Evolutionary conservation across 2,888 invertebrate genomes (phyloP).

Genomic region (Coecobrya sp.): DNA sequence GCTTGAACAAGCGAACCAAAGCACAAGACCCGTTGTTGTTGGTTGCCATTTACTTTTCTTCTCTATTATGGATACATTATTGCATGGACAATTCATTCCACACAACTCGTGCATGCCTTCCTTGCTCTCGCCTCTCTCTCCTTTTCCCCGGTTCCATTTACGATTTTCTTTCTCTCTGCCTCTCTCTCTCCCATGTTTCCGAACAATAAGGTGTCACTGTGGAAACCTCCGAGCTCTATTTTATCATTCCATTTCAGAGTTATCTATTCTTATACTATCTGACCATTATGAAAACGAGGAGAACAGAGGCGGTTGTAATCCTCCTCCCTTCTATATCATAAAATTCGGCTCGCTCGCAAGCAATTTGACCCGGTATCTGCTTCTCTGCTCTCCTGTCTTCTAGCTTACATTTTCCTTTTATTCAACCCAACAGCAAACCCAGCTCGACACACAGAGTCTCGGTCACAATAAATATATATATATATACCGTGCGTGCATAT

Average conservation of each 20-base stretch:
- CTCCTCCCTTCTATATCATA: slow-evolving; percentile 65
- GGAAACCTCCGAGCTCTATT: slow-evolving; percentile 75
- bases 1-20: slow-evolving; percentile 61
- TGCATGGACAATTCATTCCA: slow-evolving; percentile 77
- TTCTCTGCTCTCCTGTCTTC: slow-evolving; percentile 29
- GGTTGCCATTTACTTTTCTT: slow-evolving; percentile 72
- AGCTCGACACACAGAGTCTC: neutral
- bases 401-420: slow-evolving; percentile 29
- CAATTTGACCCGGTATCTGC: slow-evolving; percentile 76
- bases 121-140: neutral
- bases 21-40: slow-evolving; percentile 1
- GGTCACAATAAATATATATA: slow-evolving; percentile 2
- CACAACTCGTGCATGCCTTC: slow-evolving; percentile 45
- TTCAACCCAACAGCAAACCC: neutral
- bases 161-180: slow-evolving; percentile 29
- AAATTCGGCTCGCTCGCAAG: slow-evolving; percentile 74
- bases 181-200: slow-evolving; percentile 27
- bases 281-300: slow-evolving; percentile 68
- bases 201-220: slow-evolving; percentile 81
- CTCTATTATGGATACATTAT: slow-evolving; percentile 73
- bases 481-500: too few species aligned
- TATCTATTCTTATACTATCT: slow-evolving; percentile 71
- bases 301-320: slow-evolving; percentile 45
- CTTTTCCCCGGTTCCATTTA: slow-evolving; percentile 32
- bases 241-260: slow-evolving; percentile 70